Conservation (phyloP, 2,113 vertebrate species). For the Dasyurus viverrinus region DNA sequence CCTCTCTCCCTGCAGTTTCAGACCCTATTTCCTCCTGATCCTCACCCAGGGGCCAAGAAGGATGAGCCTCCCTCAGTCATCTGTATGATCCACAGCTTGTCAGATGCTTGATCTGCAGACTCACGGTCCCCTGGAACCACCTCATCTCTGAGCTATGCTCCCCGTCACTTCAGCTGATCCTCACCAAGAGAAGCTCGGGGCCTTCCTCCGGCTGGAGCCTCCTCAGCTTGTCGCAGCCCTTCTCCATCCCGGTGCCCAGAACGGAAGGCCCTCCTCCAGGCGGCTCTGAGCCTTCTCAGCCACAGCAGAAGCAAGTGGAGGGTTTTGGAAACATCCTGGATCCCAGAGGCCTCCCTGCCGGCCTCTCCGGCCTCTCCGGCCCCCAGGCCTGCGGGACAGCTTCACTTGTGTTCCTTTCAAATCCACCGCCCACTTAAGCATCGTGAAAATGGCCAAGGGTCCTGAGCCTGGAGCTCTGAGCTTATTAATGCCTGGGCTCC, state of each 20-base stretch:
- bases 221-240: background rate
- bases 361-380: too few relatives aligned
- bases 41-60: too few relatives aligned
- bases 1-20: too few relatives aligned
- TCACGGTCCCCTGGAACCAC: background rate
- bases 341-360: background rate
- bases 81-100: background rate
- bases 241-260: background rate
- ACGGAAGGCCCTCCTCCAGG: background rate
- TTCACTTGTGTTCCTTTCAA: background rate
- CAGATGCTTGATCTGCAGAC: background rate
- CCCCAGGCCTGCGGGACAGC: background rate
- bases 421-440: background rate
- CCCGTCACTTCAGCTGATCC: background rate
- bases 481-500: background rate
- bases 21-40: too few relatives aligned
- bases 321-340: background rate
- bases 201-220: background rate
- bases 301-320: background rate
- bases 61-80: background rate
- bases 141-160: background rate
- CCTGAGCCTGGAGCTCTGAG: background rate
- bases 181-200: background rate
- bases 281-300: background rate
- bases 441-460: background rate